Conservation (phyloP, 2,113 vertebrate species). For the Mixornis gularis region DNA sequence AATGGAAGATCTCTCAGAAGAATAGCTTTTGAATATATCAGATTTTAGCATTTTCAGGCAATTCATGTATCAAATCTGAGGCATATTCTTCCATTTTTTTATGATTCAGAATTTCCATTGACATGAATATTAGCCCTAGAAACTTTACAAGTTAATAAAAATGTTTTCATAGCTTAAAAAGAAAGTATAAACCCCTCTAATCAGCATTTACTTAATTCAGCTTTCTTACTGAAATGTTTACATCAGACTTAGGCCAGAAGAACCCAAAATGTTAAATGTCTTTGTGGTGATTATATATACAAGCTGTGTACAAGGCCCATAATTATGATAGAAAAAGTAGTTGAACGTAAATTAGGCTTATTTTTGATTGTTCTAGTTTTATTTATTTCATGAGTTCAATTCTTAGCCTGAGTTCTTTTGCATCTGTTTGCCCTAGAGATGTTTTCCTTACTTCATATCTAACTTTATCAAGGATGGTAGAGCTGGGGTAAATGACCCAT, state of each 20-base stretch:
- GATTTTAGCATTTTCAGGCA: not conserved
- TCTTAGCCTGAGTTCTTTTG: not conserved
- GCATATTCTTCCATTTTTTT: not conserved
- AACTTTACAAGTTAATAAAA: not conserved
- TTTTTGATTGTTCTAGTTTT: not conserved
- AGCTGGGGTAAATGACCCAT: not conserved
- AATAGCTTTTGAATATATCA: not conserved
- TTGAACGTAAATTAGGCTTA: fast-evolving
- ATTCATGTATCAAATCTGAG: not conserved
- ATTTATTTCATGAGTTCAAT: not conserved
- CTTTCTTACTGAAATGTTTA: not conserved
- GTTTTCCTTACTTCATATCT: not conserved
- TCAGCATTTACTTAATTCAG: not conserved
- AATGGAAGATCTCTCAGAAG: not conserved
- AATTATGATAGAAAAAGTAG: not conserved
- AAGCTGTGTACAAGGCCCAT: not conserved
- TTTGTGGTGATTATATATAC: not conserved
- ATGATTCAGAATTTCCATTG: not conserved
- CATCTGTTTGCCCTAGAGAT: not conserved
- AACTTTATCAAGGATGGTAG: not conserved
- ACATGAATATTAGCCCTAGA: not conserved
- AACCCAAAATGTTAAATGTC: not conserved
- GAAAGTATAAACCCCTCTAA: not conserved
- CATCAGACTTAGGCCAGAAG: not conserved
- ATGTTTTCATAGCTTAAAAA: not conserved